Conservation (phyloP, 2,113 vertebrate species). For the Brienomyrus brachyistius region DNA sequence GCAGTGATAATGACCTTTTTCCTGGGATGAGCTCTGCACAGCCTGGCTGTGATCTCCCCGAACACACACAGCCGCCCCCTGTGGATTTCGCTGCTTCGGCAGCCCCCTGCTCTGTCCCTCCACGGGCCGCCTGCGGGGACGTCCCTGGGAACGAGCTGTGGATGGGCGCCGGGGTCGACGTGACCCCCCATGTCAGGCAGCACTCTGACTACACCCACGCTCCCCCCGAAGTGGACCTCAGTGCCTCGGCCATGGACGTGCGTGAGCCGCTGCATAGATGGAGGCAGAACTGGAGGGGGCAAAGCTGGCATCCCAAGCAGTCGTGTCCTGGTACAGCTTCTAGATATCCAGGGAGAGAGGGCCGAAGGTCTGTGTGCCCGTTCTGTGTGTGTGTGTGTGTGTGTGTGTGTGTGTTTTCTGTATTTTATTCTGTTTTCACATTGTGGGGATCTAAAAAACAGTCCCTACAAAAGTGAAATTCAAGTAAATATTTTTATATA, state of each 20-base stretch:
- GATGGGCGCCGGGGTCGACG: no score
- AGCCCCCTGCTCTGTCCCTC: background rate
- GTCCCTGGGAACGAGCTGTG: background rate
- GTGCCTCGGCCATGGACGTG: background rate
- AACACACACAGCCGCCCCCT: background rate
- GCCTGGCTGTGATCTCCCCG: background rate
- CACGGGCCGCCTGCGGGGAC: background rate
- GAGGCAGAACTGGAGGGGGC: background rate
- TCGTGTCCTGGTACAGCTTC: background rate
- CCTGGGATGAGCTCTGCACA: background rate
- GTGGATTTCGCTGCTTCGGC: background rate
- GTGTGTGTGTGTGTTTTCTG: background rate
- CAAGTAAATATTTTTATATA: background rate
- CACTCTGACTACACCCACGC: background rate
- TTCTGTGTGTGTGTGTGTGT: no score
- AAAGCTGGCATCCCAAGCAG: slow-evolving; percentile 5
- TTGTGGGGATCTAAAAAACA: background rate
- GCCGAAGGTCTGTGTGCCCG: background rate
- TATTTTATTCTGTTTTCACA: background rate
- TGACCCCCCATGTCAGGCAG: background rate
- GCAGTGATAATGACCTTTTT: background rate
- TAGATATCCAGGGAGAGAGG: background rate
- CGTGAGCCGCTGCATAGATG: background rate
- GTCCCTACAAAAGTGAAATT: background rate
- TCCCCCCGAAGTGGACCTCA: background rate